Conservation (phyloP, 2,888 invertebrate genomes). For the Ennomos quercinarius region DNA sequence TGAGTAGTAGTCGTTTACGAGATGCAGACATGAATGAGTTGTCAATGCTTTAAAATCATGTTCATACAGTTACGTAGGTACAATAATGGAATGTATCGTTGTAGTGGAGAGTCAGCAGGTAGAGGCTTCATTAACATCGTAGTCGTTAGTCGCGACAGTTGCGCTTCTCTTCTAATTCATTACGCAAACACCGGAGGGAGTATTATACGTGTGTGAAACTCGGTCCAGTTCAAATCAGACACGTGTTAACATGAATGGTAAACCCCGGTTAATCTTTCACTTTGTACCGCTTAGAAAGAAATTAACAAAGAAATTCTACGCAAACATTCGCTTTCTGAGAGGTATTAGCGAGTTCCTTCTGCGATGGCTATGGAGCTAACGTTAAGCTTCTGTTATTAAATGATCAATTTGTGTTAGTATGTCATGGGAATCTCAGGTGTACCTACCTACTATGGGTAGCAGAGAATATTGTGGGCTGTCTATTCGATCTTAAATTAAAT, state of each 20-base stretch:
- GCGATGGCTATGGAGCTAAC: constrained; percentile 59
- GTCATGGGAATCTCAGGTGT: constrained; percentile 52
- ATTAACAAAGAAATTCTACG: constrained; percentile 73
- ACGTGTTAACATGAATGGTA: constrained; percentile 69
- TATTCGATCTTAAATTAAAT: constrained; percentile 29
- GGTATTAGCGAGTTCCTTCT: constrained; percentile 62
- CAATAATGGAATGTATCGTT: constrained; percentile 28
- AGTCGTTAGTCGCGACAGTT: constrained; percentile 65
- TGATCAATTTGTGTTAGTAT: constrained; percentile 57
- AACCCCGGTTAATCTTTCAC: constrained; percentile 79
- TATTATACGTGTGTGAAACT: constrained; percentile 72
- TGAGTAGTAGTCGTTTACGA: constrained; percentile 58
- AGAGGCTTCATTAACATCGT: constrained; percentile 40
- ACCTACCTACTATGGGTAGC: constrained; percentile 10
- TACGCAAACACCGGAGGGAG: constrained; percentile 59
- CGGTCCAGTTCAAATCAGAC: constrained; percentile 71
- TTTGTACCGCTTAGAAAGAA: constrained; percentile 75
- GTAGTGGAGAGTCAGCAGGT: constrained; percentile 32
- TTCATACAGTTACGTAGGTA: constrained; percentile 17
- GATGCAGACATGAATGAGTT: constrained; percentile 39
- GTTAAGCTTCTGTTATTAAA: constrained; percentile 47
- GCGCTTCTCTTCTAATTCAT: constrained; percentile 66
- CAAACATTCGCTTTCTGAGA: constrained; percentile 62
- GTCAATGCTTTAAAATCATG: constrained; percentile 23
- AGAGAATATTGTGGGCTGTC: constrained; percentile 23